Base-by-base conservation (phyloP, 2,888 invertebrate species). In the Clusia tigrina region DNA sequence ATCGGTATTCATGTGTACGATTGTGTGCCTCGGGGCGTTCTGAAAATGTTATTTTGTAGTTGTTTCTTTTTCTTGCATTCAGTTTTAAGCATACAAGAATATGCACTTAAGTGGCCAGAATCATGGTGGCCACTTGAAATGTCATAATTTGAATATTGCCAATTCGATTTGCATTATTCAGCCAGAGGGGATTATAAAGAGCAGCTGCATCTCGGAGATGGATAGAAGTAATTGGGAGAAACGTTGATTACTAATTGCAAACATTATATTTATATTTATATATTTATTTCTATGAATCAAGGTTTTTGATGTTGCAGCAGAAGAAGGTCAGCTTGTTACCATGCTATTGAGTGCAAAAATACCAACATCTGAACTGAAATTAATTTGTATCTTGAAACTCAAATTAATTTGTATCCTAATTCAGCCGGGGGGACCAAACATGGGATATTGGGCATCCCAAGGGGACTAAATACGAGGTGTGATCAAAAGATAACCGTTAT, bases 51-150 rank as follows among this genome's bases (percentile, higher is more conserved):
- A 20, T 18, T 48, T 48, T 48, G 2, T 18, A 22, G 48, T 12
- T 10, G 9, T 42, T 42, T 3, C 15, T 5, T 48, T 48, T 48
- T 20, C 6, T 15, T 20, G 5, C 22, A 2, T 48, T 48, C 42
- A 32, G 48, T 22, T 42, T 42, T 42, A 12, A 9, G 42, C n/a
- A 42, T 48, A 54, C 54, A 60, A 54, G 59, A 46, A 54, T 60
- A 54, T 38, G 54, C 59, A 60, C 59, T 60, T 54, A 54, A 54
- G 54, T 46, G 18, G 48, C 20, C 18, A 22, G 3, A 48, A 54
- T 60, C 61, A 62, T 62, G 61, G 56, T 62, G 61, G 61, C 57
- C 61, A 62, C 61, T 62, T 62, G 61, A 62, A 53, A 56, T 57
- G 56, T 53, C 52, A 62, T 52, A 32, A 55, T 56, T 59, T 32